Evolutionary conservation across 2,113 vertebrate species (phyloP), one percentile per base, ranked within the genome.

Genomic region (Hypomesus transpacificus): DNA sequence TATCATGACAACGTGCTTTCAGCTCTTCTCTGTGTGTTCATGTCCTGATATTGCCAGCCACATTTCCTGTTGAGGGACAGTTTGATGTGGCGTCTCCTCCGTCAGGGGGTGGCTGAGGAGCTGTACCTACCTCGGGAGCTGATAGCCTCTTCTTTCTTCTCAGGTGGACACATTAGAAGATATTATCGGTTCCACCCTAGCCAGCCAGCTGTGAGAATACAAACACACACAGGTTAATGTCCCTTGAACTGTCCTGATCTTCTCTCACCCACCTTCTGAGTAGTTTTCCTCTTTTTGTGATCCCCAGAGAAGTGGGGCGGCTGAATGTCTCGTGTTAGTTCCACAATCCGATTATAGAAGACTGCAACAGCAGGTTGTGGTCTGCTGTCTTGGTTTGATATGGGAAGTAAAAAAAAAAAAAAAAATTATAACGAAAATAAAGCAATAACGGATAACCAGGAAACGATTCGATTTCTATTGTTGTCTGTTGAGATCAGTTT

Each of bases 101-200:
- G 31, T 68, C 52, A 71, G 39, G 82, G 79, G 16, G 74, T 85
- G 69, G 73, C 58, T 22, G 24, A 24, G 39, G 11, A 67, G 74
- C 69, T 60, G 20, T 24, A 68, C 34, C 60, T 64, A 74, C 53
- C 17, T 20, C 16, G 20, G 21, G 65, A 50, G 24, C 59, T 18
- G 24, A 76, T 39, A n/a, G 64, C 76, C 6, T 66, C 53, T 16
- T 75, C 46, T 73, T 60, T 52, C 73, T 89, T 87, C 85, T 73
- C 89, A 95, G 94, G 76, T 46, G 80, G 84, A 74, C 22, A 66
- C 60, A 74, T 58, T 78, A 73, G 63, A 83, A 69, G 71, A 88
- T 72, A 82, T 93, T 22, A 85, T 92, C 74, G 82, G 84, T 77
- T 54, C 86, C 53, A 80, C 74, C 18, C 62, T 86, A 81, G 76